phyloP scores from a whole-genome alignment of 2,888 invertebrate genomes.

The Rhyacophila evoluta region DNA sequence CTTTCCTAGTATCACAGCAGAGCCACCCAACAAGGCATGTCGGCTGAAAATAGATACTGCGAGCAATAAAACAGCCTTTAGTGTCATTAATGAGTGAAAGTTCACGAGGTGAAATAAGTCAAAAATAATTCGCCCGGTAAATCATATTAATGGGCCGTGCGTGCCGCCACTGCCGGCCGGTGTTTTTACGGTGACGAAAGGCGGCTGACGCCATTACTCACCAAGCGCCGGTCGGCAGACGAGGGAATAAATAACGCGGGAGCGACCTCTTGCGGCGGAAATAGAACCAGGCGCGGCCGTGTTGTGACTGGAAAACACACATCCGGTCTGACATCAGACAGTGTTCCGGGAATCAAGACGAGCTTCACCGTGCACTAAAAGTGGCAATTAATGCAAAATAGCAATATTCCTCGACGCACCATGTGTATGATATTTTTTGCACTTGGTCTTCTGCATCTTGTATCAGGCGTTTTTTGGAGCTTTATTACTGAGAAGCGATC shows the following conservation, averaged over 20 bases:
- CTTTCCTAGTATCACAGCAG: no score
- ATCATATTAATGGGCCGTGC: not conserved
- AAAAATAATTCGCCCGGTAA: not conserved
- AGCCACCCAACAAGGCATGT: no score
- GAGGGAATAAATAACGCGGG: not conserved
- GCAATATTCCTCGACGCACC: no score
- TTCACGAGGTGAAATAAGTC: not conserved
- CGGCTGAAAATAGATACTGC: no score
- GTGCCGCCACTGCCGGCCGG: not conserved
- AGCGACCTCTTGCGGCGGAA: not conserved
- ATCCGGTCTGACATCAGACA: not conserved
- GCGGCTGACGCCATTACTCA: conserved; percentile 2
- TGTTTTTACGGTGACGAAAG: conserved; percentile 15
- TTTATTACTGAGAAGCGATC: no score
- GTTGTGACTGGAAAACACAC: conserved; percentile 17
- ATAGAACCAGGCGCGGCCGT: conserved; percentile 10
- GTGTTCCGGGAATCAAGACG: not conserved
- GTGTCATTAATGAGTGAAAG: not conserved
- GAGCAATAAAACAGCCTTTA: not conserved
- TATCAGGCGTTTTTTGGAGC: no score
- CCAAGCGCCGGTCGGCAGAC: not conserved
- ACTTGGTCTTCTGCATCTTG: no score
- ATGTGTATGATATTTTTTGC: no score
- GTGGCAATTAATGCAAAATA: no score
- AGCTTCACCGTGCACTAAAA: not conserved